Base-by-base conservation (phyloP, 2,797 vertebrate species). In the Falco biarmicus region DNA sequence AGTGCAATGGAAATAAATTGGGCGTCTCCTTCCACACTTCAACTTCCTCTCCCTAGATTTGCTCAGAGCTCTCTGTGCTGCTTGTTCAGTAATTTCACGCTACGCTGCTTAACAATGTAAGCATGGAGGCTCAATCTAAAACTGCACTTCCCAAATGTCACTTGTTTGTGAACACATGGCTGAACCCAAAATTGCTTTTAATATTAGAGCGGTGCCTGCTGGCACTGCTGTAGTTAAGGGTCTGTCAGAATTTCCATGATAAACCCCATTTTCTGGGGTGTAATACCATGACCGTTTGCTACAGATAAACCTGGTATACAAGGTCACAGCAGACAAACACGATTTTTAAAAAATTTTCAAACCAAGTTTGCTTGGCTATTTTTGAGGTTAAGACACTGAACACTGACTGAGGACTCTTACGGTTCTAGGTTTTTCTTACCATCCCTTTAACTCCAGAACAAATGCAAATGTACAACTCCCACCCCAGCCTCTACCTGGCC, bases 41-140 rank as follows among this genome's bases (percentile, higher is more conserved):
- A 73, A 32, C 83, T 66, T 60, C 6, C 29, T 65, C 74, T 85
- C 47, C 86, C 61, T 14, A 34, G 50, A 47, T 70, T 29, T n/a
- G 96, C 76, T 82, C 57, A 0, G 10, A 84, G 96, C 85, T 51
- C 96, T 53, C 84, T 50, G 12, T 84, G 76, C 96, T 76, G 95
- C 97, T 96, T 94, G 97, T 96, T 98, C 97, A 59, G 98, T 97
- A 98, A 99, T 99, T 99, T 99, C 98, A 98, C 84, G 97, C 98
- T 98, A 97, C 64, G 43, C 94, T 77, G 97, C 98, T 89, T 87
- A 41, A 97, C 97, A 87, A 93, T 95, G 96, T 93, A 81, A 97
- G 97, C 79, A 82, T 45, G 78, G 83, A 79, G 82, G 84, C 90
- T 95, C 96, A 37, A 96, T 94, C 95, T 64, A 53, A 92, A 94